A percentile compares a stretch with the other conserved stretches of the same genome.
Conservation (phyloP, 2,113 vertebrate genomes). For the Ploceus nigricollis region DNA sequence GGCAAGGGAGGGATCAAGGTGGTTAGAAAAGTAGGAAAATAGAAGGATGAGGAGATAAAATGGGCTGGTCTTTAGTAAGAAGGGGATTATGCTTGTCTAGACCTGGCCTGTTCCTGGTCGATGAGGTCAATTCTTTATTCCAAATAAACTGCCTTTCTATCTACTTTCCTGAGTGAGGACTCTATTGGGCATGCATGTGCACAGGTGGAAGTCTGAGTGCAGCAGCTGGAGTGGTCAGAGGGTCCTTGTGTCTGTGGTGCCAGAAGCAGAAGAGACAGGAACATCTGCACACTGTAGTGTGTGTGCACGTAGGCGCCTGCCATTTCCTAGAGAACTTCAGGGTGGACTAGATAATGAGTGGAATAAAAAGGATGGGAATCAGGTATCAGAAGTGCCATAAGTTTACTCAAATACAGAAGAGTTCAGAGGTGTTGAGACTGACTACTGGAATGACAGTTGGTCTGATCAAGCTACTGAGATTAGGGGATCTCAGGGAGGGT, state of each 20-base stretch:
- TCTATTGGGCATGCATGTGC: rapidly evolving
- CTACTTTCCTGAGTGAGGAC: neutral
- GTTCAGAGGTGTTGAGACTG: neutral
- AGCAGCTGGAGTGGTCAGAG: neutral
- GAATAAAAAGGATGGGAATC: neutral
- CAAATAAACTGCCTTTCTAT: neutral
- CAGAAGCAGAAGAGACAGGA: neutral
- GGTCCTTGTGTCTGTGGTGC: neutral
- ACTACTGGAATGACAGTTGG: neutral
- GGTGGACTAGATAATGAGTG: neutral
- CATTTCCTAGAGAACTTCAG: neutral
- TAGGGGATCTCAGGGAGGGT: neutral
- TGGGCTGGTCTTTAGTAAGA: neutral
- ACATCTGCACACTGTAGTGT: no score
- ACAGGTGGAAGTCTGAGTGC: neutral
- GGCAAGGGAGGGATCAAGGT: neutral
- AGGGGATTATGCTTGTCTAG: neutral
- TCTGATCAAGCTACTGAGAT: neutral
- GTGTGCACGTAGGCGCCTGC: neutral
- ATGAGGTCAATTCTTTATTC: neutral
- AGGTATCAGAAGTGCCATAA: neutral
- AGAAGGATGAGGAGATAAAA: neutral
- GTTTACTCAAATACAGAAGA: neutral
- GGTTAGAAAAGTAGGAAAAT: neutral
- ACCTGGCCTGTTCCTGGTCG: neutral